These are phyloP conservation scores for Sardina pilchardus DNA, from an alignment of 2,113 vertebrate species.

Conservation along the genomic window DNA sequence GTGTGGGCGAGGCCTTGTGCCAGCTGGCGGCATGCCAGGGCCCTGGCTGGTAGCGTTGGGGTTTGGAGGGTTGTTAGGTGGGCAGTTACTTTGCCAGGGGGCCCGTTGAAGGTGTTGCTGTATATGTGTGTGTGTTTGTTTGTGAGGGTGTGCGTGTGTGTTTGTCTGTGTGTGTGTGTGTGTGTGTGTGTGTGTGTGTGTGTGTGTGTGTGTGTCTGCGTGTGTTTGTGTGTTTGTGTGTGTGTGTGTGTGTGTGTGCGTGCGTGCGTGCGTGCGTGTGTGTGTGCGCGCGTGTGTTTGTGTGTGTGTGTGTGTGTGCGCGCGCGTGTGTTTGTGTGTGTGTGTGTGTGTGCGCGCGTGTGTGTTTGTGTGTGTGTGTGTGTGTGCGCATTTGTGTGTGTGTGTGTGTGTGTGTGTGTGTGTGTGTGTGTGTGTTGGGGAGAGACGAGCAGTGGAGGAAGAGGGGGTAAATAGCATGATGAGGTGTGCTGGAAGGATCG, in stretches of 20 bases:
- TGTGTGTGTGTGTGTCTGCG: not conserved
- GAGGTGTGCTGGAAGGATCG: not conserved
- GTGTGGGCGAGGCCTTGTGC: not conserved
- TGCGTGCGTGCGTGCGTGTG: not conserved
- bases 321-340: not conserved
- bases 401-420: not conserved
- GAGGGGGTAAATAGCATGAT: not conserved
- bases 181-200: not conserved
- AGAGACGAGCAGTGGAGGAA: no score
- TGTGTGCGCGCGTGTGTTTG: no score
- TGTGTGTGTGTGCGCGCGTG: not conserved
- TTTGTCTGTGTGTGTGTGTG: not conserved
- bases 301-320: slow-evolving; percentile 8
- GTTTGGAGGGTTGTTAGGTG: not conserved
- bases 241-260: not conserved
- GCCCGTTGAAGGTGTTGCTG: not conserved
- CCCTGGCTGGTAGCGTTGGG: not conserved
- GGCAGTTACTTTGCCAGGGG: not conserved
- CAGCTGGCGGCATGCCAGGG: not conserved
- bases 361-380: slow-evolving; percentile 6
- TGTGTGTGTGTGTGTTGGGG: not conserved
- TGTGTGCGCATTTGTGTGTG: not conserved
- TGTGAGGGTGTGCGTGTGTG: not conserved
- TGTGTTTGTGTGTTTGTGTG: not conserved
- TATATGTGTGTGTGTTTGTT: not conserved